These are phyloP conservation scores for Xiphophorus hellerii DNA, from an alignment of 2,113 vertebrate species.

Conservation along the genomic window DNA sequence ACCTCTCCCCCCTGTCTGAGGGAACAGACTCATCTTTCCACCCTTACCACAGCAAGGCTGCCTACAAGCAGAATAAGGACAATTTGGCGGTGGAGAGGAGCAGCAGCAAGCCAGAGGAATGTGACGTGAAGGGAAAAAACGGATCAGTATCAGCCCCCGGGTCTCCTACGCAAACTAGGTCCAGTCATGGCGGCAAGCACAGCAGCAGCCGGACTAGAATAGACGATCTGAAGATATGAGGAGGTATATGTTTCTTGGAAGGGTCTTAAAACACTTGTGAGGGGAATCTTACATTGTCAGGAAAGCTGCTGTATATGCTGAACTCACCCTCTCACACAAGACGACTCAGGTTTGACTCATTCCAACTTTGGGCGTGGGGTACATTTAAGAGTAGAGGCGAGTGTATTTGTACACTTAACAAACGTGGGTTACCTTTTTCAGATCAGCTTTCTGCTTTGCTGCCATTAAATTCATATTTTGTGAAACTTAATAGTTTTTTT, in stretches of 20 bases:
- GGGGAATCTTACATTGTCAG: constrained; percentile 40
- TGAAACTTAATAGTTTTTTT: constrained; percentile 8
- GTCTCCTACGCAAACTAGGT: constrained; percentile 67
- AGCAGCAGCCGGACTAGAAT: constrained; percentile 78
- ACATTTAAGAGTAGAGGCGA: constrained; percentile 15
- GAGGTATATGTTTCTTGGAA: constrained; percentile 58
- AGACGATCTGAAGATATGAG: constrained; percentile 82
- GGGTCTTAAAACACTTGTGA: constrained; percentile 58
- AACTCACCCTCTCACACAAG: constrained; percentile 19
- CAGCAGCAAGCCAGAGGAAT: constrained; percentile 71
- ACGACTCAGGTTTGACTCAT: constrained; percentile 58
- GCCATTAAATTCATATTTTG: background rate
- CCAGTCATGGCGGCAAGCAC: constrained; percentile 66
- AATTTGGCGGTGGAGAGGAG: constrained; percentile 78
- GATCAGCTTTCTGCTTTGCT: background rate
- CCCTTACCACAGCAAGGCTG: constrained; percentile 74
- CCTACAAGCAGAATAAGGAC: constrained; percentile 81
- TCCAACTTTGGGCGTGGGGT: constrained; percentile 35
- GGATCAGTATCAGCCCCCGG: constrained; percentile 64
- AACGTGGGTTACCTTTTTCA: background rate
- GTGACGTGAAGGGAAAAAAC: constrained; percentile 73
- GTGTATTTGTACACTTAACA: constrained; percentile 20
- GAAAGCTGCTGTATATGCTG: constrained; percentile 25
- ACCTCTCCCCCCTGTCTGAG: constrained; percentile 62
- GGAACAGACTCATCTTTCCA: constrained; percentile 68